Percentiles rank a stretch among this genome's conserved stretches.
Conservation (phyloP, 2,888 invertebrate genomes). For the Calliscelio sp. region DNA sequence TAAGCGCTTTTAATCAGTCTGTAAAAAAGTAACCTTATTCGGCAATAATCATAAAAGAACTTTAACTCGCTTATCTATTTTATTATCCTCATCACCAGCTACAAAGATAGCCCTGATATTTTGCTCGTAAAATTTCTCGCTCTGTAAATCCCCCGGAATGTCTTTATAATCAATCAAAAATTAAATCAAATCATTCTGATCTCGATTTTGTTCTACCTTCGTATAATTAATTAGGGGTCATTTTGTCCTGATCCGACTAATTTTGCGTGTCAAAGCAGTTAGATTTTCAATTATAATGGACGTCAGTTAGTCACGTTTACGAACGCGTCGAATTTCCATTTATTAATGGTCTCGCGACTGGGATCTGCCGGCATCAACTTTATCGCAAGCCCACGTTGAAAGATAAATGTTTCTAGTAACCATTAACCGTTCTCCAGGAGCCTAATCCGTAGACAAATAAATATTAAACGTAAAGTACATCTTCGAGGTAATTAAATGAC, state of each 20-base stretch:
- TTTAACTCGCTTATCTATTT: slow-evolving; percentile 69
- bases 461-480: slow-evolving; percentile 41
- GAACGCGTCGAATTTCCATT: slow-evolving; percentile 72
- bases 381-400: slow-evolving; percentile 45
- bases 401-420: slow-evolving; percentile 72
- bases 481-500: slow-evolving; percentile 39
- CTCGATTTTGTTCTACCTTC: slow-evolving; percentile 3
- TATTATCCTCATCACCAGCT: slow-evolving; percentile 49
- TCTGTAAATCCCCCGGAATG: slow-evolving; percentile 27
- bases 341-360: slow-evolving; percentile 70
- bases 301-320: slow-evolving; percentile 7
- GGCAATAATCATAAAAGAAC: slow-evolving; percentile 69
- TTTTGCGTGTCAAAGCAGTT: too few relatives aligned
- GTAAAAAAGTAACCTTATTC: slow-evolving; percentile 65
- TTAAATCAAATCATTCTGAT: slow-evolving; percentile 30
- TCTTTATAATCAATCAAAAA: slow-evolving; percentile 64
- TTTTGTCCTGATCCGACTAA: too few relatives aligned
- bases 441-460: slow-evolving; percentile 42
- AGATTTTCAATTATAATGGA: slow-evolving; percentile 16
- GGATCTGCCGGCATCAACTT: slow-evolving; percentile 52
- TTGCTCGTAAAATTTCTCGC: slow-evolving; percentile 44
- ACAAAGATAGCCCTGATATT: slow-evolving; percentile 27
- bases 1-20: slow-evolving; percentile 64
- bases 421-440: slow-evolving; percentile 72
- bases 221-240: too few relatives aligned